Base-by-base conservation (phyloP, 2,888 invertebrate genomes). In the Orthosia incerta region DNA sequence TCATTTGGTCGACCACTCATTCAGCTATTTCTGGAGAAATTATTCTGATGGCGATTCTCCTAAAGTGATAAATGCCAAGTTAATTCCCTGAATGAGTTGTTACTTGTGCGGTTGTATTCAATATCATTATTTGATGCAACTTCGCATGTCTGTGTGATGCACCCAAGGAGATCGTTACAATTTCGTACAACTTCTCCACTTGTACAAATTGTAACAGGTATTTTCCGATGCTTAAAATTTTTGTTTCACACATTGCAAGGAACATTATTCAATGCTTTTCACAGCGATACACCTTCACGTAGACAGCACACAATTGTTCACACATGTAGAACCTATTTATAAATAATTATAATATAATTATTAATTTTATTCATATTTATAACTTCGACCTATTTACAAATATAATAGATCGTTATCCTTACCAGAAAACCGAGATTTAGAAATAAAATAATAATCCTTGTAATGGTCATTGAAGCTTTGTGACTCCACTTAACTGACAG, bases 191-290 rank as follows among this genome's bases (percentile, higher is more conserved):
- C 31, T 9, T 45, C 48, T 69, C 31, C 63, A n/a, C 13, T 69
- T 63, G 70, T 65, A 67, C 76, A 88, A 90, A 89, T 87, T 90
- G 90, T 85, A 85, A 74, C 86, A 86, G 86, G 79, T 86, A 82
- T 67, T 68, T 88, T 90, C 82, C 89, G 78, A 89, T 89, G 94
- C 94, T 94, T 95, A 90, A 89, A 91, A 93, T 92, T 89, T 91
- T 89, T 87, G 79, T 89, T 76, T 91, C 89, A 93, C 90, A 90
- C 93, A 93, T 95, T 95, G 93, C 95, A 95, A 95, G 95, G 95
- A 95, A 91, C 92, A 94, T 95, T 95, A 94, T 94, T 95, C 90
- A 90, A 89, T 78, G 90, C 92, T 91, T 90, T 72, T 80, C 87
- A 87, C 86, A 85, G 84, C 82, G 83, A 74, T 76, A 85, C 88